Evolutionary conservation across 1,140 invertebrate genomes (phyloP).

Genomic region (Euglossa dilemma): DNA sequence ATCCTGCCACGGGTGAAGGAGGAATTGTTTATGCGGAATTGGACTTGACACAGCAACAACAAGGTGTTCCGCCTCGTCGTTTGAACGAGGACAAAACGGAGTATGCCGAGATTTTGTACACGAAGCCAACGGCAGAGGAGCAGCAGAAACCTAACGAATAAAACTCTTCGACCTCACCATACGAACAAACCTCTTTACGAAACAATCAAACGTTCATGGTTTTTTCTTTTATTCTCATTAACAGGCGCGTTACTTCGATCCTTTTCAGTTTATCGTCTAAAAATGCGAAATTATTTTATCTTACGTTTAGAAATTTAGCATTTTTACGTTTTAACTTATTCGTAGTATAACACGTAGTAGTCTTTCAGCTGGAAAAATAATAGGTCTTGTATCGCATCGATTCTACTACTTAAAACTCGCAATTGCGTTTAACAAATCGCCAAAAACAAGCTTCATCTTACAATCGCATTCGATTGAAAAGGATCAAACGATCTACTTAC

Average conservation of each 20-base stretch:
- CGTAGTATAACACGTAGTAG: neutral
- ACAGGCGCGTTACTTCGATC: conserved; percentile 10
- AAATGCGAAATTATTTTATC: neutral
- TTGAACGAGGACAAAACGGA: conserved; percentile 83
- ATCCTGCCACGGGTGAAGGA: conserved; percentile 69
- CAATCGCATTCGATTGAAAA: conserved; percentile 4
- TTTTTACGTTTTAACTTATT: conserved; percentile 16
- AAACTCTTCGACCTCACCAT: neutral
- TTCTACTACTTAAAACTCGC: neutral
- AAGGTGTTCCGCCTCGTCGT: conserved; percentile 69
- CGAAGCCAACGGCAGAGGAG: conserved; percentile 74
- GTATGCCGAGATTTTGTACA: conserved; percentile 83
- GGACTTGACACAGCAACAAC: conserved; percentile 79
- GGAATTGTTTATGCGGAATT: conserved; percentile 84
- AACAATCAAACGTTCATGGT: conserved; percentile 36
- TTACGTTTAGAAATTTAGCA: no score
- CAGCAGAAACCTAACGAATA: conserved; percentile 69
- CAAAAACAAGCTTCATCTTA: neutral
- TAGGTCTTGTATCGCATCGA: no score
- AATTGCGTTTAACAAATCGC: neutral
- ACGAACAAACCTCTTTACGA: neutral
- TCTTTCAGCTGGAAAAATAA: neutral
- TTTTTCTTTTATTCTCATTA: neutral
- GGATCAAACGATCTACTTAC: conserved; percentile 14
- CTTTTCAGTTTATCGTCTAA: conserved; percentile 4